Evolutionary conservation across 1,140 invertebrate species (phyloP), one percentile per base, ranked within the genome.

Genomic region (Vanessa atalanta): DNA sequence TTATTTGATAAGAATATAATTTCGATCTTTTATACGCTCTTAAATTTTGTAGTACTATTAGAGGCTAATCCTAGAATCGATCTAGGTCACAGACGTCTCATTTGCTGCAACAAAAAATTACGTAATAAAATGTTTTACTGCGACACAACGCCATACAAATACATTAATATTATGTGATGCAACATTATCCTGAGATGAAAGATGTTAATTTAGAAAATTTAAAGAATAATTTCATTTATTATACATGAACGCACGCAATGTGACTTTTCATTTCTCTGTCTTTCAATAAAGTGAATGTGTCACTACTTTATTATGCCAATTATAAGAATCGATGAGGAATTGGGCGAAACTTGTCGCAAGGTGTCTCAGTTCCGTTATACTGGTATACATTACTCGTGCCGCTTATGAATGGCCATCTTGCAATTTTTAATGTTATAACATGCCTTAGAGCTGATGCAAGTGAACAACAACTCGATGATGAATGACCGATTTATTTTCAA

Each of bases 271-370:
- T 65, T 55, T 72, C 23, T 20, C 37, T 9, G 61, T 5, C 4
- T 26, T n/a, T 37, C 11, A 66, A 75, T 60, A 70, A 83, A 73
- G 76, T 70, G 66, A 75, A 53, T 50, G 75, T 76, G 65, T 75
- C 68, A 75, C 67, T 66, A 61, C 73, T 82, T 81, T 82, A 79
- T 79, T 81, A 77, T 78, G 73, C 75, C 77, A 70, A 79, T n/a
- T n/a, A 80, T 72, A 78, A 79, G 57, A 73, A 23, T 57, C 43
- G 69, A 67, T 57, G 72, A 77, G 64, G 67, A 68, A 73, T 76
- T 70, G 43, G 69, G 50, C 48, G 53, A 78, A 73, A 78, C 75
- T 80, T 78, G 78, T 77, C 68, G 73, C 66, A 76, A 77, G 47
- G 51, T 75, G 75, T 69, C 50, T 72, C 57, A 70, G 70, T 73